Evolutionary conservation across 2,797 vertebrate genomes (phyloP).

Genomic region (Alexandromys oeconomus): DNA sequence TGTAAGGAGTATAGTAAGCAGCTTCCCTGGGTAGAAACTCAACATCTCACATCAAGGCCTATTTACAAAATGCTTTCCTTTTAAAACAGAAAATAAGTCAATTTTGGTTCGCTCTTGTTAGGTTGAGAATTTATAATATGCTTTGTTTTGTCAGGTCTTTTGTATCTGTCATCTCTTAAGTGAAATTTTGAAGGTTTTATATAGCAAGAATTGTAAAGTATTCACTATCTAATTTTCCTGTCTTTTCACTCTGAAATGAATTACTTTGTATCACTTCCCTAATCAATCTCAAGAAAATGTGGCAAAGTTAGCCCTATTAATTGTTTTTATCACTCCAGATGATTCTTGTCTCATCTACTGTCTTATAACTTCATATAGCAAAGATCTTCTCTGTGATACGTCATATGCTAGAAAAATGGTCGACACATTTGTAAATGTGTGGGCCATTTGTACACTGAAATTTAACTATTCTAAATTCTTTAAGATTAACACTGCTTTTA

Average conservation of each 20-base stretch:
- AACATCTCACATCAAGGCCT: not conserved
- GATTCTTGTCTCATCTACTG: not conserved
- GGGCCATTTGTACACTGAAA: too few relatives aligned
- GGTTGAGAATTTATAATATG: not conserved
- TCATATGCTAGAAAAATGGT: not conserved
- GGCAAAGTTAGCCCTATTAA: not conserved
- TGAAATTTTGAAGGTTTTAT: conserved; percentile 22
- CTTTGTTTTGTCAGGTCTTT: not conserved
- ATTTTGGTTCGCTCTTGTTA: not conserved
- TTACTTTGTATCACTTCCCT: conserved; percentile 32
- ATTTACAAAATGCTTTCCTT: not conserved
- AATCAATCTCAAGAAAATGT: conserved; percentile 2
- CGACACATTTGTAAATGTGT: too few relatives aligned
- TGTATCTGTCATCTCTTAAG: conserved; percentile 16
- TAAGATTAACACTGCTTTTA: not conserved
- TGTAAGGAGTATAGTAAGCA: not conserved
- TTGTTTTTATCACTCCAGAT: not conserved
- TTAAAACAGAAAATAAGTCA: not conserved
- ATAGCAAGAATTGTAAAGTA: not conserved
- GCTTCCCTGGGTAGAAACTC: not conserved
- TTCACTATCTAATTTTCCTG: conserved; percentile 19
- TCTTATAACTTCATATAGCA: not conserved
- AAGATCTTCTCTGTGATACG: not conserved
- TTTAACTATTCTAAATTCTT: not conserved
- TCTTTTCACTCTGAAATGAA: conserved; percentile 21